Evolutionary conservation across 2,888 invertebrate genomes (phyloP).

Genomic region (Vesta saturnalis): DNA sequence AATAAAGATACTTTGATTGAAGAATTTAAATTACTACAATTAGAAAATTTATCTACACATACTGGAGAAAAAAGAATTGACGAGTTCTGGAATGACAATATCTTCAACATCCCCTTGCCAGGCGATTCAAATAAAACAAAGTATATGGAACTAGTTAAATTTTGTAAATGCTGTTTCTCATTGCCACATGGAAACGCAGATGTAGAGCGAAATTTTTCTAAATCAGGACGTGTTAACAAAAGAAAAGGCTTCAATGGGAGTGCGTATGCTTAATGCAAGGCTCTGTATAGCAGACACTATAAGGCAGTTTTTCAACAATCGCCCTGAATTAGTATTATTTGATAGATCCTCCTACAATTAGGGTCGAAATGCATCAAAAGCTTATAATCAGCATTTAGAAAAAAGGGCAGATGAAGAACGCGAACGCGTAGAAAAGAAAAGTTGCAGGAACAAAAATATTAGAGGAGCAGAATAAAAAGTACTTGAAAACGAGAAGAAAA

Average conservation of each 20-base stretch:
- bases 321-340: slow-evolving; percentile 5
- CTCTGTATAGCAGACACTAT: slow-evolving; percentile 3
- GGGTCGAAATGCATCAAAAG: not conserved
- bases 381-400: slow-evolving; percentile 3
- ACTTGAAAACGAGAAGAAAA: slow-evolving; percentile 5
- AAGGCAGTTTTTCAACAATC: slow-evolving; percentile 5
- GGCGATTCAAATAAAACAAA: slow-evolving; percentile 3
- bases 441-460: slow-evolving; percentile 5
- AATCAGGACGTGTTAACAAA: slow-evolving; percentile 9
- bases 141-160: slow-evolving; percentile 4
- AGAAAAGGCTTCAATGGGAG: slow-evolving; percentile 8
- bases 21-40: slow-evolving; percentile 3
- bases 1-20: no score
- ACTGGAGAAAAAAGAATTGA: slow-evolving; percentile 5
- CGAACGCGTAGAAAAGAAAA: slow-evolving; percentile 3
- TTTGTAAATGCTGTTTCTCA: slow-evolving; percentile 11
- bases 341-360: not conserved
- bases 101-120: slow-evolving; percentile 5
- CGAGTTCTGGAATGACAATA: not conserved
- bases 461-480: slow-evolving; percentile 3
- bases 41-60: not conserved
- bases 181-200: slow-evolving; percentile 12
- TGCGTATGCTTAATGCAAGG: slow-evolving; percentile 5
- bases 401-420: slow-evolving; percentile 3
- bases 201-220: slow-evolving; percentile 10